Conservation (phyloP, 1,140 invertebrate species). For the Marisa cornuarietis region DNA sequence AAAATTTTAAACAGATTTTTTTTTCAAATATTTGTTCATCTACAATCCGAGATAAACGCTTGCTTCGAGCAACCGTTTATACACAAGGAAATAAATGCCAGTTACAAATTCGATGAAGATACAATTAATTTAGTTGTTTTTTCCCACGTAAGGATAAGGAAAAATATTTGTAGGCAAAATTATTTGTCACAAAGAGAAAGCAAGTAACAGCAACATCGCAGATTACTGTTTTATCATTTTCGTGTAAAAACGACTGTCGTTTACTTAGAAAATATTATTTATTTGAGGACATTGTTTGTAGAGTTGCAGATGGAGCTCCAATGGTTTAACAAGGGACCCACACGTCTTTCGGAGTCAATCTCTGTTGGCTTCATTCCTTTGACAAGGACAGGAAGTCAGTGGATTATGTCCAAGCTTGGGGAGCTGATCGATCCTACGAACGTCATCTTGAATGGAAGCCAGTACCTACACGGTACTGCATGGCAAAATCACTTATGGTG, state of each 20-base stretch:
- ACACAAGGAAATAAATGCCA: too few relatives aligned
- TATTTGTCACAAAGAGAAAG: background rate
- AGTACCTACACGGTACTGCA: conserved; percentile 51
- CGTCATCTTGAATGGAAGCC: conserved; percentile 56
- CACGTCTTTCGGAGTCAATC: conserved; percentile 49
- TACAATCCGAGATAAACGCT: too few relatives aligned
- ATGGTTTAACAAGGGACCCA: conserved; percentile 45
- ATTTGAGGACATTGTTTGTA: conserved; percentile 17
- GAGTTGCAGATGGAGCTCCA: conserved; percentile 44
- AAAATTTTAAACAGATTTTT: too few relatives aligned
- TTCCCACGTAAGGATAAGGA: too few relatives aligned
- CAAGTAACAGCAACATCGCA: background rate
- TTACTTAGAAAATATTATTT: background rate
- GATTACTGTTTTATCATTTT: background rate
- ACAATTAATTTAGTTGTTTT: too few relatives aligned
- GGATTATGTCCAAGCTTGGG: conserved; percentile 47
- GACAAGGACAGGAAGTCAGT: conserved; percentile 18
- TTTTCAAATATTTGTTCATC: too few relatives aligned
- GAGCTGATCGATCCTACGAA: conserved; percentile 44
- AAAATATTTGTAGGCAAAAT: too few relatives aligned
- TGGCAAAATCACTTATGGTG: too few relatives aligned
- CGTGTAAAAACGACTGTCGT: background rate
- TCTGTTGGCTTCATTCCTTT: conserved; percentile 42
- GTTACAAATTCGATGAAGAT: too few relatives aligned
- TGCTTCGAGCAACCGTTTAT: too few relatives aligned